A percentile compares a stretch with the other conserved stretches of the same genome.
These are phyloP conservation scores for Beaufortia kweichowensis DNA, from an alignment of 2,113 vertebrate species.

Conservation along the genomic window DNA sequence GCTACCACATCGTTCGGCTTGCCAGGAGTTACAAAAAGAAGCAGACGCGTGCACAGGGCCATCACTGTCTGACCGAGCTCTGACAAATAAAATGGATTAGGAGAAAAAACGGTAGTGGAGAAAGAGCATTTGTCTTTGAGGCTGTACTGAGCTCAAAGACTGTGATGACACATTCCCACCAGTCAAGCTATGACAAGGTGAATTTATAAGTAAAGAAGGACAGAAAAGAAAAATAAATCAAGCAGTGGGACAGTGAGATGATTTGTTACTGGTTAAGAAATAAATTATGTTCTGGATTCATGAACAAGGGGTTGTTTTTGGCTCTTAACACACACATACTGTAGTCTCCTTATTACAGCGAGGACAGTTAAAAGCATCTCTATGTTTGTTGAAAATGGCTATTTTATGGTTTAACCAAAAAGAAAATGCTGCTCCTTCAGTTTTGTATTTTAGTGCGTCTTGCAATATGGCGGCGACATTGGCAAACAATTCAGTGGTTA, in stretches of 20 bases:
- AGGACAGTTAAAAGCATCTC: not conserved
- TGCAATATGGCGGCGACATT: too few species aligned
- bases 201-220: slow-evolving; percentile 8
- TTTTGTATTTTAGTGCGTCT: too few species aligned
- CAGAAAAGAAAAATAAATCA: not conserved
- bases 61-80: slow-evolving; percentile 67
- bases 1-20: slow-evolving; percentile 8
- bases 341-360: not conserved
- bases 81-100: slow-evolving; percentile 60
- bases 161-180: slow-evolving; percentile 66
- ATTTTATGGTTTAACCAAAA: too few species aligned
- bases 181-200: slow-evolving; percentile 41
- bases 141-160: slow-evolving; percentile 62
- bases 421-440: too few species aligned
- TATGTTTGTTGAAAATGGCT: too few species aligned
- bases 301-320: not conserved
- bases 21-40: slow-evolving; percentile 46
- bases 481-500: too few species aligned
- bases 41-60: slow-evolving; percentile 66
- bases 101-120: slow-evolving; percentile 62
- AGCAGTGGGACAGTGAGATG: not conserved
- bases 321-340: not conserved
- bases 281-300: not conserved
- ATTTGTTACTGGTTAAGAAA: slow-evolving; percentile 11
- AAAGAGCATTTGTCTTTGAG: slow-evolving; percentile 62